A percentile compares a stretch with the other conserved stretches of the same genome.
phyloP scores from a whole-genome alignment of 2,888 invertebrate genomes.

The Metacarcinus magister region DNA sequence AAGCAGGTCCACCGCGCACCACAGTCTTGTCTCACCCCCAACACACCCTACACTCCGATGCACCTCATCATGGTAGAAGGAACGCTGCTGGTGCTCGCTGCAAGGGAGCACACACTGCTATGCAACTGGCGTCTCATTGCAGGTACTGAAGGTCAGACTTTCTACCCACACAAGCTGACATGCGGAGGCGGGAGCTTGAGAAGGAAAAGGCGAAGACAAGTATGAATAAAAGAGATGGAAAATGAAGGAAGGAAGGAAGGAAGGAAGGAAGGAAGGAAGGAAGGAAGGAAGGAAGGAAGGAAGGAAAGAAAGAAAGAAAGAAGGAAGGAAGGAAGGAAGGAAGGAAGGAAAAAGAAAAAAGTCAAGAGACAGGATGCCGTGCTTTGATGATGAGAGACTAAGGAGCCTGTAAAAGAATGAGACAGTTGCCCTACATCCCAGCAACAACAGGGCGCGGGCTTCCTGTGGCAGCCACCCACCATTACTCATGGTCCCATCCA shows the following conservation, averaged over 20 bases:
- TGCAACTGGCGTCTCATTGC: not conserved
- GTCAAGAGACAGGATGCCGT: not conserved
- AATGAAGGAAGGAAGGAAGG: not conserved
- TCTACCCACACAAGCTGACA: not conserved
- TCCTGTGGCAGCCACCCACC: not conserved
- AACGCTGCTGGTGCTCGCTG: not conserved
- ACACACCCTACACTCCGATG: not conserved
- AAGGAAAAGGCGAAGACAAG: not conserved
- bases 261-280: not conserved
- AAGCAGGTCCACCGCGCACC: not conserved
- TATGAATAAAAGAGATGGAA: not conserved
- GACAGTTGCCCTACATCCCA: conserved; percentile 53
- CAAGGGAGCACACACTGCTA: not conserved
- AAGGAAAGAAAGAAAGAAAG: not conserved
- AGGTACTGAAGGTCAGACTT: not conserved
- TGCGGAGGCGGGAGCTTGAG: conserved; percentile 1
- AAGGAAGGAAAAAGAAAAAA: not conserved
- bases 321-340: not conserved
- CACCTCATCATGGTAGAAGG: conserved; percentile 6
- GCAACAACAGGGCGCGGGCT: conserved; percentile 37
- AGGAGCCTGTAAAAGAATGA: not conserved
- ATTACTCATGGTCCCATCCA: not conserved
- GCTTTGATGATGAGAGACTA: not conserved
- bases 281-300: not conserved
- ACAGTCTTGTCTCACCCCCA: not conserved